Base-by-base conservation (phyloP, 2,888 invertebrate species). In the Matsumyia berberina region DNA sequence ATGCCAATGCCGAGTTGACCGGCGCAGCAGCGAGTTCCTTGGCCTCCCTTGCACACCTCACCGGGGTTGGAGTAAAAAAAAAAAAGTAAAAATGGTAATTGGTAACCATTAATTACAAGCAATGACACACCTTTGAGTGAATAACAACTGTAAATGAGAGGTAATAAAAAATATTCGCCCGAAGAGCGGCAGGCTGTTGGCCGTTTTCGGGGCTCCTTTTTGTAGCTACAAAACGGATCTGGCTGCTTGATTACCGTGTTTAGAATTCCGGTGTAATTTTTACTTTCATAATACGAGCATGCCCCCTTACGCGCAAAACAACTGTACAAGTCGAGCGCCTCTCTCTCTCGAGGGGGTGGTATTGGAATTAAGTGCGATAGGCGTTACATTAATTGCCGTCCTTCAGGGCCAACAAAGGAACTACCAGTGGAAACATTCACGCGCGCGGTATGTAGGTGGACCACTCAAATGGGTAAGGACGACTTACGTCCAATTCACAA, bases 71-170 rank as follows among this genome's bases (percentile, higher is more conserved):
- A 44, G 62, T 5, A 31, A 44, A 37, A 33, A 62, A 58, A 62
- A 53, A 66, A 44, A 70, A 46, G 74, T 80, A 85, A 85, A 85
- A 85, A 85, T 85, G 85, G 85, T 80, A 85, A 85, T 85, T 85
- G 85, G 85, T 70, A 85, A 85, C 85, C 85, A 85, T 85, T 85
- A 85, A 85, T 85, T 85, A 85, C 85, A 85, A 76, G 85, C 85
- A 85, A 85, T 85, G 80, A 80, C 85, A 85, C 85, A 85, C 85
- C 85, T 85, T 85, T 80, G 80, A 85, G 85, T 85, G 85, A 85
- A 85, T 76, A 85, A 85, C 85, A 80, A 85, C 85, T 85, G 85
- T 85, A 80, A 85, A 85, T 85, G 85, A 85, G 79, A 79, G 85
- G 85, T 85, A 85, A 85, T 85, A 85, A 80, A 85, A 85, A 85